Evolutionary conservation across 2,888 invertebrate species (phyloP).

Genomic region (Cordilura impudica): DNA sequence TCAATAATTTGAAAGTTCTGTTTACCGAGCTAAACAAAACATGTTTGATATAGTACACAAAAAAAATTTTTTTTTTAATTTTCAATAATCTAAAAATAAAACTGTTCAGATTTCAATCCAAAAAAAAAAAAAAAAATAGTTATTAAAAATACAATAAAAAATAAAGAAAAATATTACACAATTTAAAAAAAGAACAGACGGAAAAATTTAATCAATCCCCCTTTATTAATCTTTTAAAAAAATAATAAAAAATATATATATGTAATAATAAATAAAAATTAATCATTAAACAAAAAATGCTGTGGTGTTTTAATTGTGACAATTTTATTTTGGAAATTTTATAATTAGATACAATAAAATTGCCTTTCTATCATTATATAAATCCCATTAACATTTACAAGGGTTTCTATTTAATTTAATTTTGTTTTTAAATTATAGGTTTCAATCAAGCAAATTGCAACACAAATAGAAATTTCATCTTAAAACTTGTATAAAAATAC

Average conservation of each 20-base stretch:
- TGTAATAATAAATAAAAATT: conserved; percentile 71
- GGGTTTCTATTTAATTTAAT: too few species aligned
- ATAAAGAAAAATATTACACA: conserved; percentile 42
- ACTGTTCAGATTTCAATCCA: conserved; percentile 41
- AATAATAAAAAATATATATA: conserved; percentile 57
- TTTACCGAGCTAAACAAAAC: conserved; percentile 24
- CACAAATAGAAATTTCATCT: too few species aligned
- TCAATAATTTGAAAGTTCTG: conserved; percentile 12
- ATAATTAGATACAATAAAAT: too few species aligned
- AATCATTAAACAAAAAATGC: conserved; percentile 67
- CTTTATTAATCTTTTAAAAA: conserved; percentile 57
- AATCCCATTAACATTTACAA: too few species aligned
- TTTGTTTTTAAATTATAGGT: too few species aligned
- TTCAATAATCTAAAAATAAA: conserved; percentile 18
- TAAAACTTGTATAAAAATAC: too few species aligned
- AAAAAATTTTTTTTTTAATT: neutral
- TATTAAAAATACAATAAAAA: conserved; percentile 47
- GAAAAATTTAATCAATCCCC: conserved; percentile 56
- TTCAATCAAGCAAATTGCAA: too few species aligned
- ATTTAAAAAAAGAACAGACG: conserved; percentile 27
- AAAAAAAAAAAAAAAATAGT: conserved; percentile 39
- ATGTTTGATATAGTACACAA: conserved; percentile 26
- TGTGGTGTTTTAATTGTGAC: conserved; percentile 11
- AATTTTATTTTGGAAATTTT: too few species aligned
- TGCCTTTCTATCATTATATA: too few species aligned